phyloP scores from a whole-genome alignment of 2,113 vertebrate genomes.

The Nematolebias whitei region DNA sequence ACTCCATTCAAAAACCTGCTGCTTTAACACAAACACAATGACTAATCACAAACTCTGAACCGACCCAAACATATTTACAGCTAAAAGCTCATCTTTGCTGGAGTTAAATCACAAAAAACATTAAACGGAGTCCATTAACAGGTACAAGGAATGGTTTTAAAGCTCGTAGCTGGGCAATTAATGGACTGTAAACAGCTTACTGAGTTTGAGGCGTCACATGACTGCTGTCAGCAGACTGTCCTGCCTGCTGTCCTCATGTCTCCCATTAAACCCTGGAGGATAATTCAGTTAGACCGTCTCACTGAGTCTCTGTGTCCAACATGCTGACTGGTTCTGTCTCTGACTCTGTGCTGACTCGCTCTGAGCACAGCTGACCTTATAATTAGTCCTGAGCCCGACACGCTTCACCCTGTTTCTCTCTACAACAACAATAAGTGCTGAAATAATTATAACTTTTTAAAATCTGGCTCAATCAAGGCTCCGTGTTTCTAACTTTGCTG shows the following conservation, averaged over 20 bases:
- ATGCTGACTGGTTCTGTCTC: conserved; percentile 33
- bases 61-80: background rate
- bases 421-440: too few relatives aligned
- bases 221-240: conserved; percentile 73
- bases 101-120: background rate
- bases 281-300: conserved; percentile 59
- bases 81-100: background rate
- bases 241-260: conserved; percentile 57
- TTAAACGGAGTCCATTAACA: conserved; percentile 1
- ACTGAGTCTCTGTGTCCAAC: conserved; percentile 25
- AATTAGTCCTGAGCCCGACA: too few relatives aligned
- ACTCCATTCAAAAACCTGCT: background rate
- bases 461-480: too few relatives aligned
- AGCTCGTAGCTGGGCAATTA: conserved; percentile 2
- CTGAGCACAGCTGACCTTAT: background rate
- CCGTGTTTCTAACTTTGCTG: too few relatives aligned
- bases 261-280: conserved; percentile 58
- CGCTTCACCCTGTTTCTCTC: too few relatives aligned
- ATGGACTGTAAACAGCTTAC: conserved; percentile 63
- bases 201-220: conserved; percentile 70
- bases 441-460: too few relatives aligned
- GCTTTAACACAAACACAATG: background rate
- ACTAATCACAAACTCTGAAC: too few relatives aligned
- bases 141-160: conserved; percentile 8
- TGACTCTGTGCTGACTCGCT: conserved; percentile 37